Percentiles rank a stretch among this genome's conserved stretches.
Evolutionary conservation across 2,797 vertebrate genomes (phyloP).

Genomic region (Myotis vivesi): DNA sequence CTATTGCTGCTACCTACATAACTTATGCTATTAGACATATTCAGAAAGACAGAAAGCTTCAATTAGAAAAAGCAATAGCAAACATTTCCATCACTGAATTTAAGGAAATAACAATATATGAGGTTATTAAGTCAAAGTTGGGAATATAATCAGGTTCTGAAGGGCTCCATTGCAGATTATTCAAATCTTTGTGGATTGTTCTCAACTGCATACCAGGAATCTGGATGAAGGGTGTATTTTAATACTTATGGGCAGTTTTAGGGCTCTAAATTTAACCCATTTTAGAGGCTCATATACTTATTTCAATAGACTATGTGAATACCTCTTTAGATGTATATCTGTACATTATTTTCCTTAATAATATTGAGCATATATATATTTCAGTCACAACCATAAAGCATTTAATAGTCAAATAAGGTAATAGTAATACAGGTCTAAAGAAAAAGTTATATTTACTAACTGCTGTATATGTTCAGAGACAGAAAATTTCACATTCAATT

Average conservation of each 20-base stretch:
- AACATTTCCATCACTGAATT: neutral
- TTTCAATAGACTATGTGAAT: neutral
- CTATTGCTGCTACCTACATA: neutral
- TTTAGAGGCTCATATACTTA: neutral
- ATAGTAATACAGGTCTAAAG: neutral
- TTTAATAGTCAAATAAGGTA: neutral
- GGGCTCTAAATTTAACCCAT: neutral
- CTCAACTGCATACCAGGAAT: neutral
- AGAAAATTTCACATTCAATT: neutral
- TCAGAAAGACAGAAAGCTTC: neutral
- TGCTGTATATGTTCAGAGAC: neutral
- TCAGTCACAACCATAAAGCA: neutral
- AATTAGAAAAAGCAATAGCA: neutral
- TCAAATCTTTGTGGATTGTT: neutral
- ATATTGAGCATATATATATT: neutral
- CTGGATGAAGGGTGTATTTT: neutral
- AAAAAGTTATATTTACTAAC: neutral
- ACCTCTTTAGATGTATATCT: neutral
- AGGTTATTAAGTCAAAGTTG: neutral
- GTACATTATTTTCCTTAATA: conserved; percentile 6
- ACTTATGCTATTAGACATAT: neutral
- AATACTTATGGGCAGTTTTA: neutral
- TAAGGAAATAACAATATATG: neutral
- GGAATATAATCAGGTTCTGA: conserved; percentile 1
- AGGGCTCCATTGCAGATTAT: neutral